phyloP scores from a whole-genome alignment of 2,888 invertebrate species.

The Tridacna crocea region DNA sequence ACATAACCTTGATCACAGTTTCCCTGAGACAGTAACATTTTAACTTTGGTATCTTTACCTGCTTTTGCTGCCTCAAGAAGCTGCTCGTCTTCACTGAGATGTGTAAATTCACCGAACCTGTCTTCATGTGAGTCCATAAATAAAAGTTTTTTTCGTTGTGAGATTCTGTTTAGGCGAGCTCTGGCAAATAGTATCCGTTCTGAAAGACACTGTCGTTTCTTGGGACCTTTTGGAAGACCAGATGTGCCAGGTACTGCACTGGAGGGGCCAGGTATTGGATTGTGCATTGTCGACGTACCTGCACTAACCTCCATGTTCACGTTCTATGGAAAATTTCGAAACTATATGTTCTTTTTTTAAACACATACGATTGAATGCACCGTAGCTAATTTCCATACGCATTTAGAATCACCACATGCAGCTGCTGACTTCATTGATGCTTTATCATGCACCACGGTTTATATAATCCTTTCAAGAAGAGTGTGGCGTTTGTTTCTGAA shows the following conservation, averaged over 20 bases:
- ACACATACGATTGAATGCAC: no score
- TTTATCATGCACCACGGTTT: no score
- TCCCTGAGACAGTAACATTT: conserved; percentile 58
- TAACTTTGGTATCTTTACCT: conserved; percentile 72
- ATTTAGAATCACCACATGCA: no score
- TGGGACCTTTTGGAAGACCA: conserved; percentile 39
- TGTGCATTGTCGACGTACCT: conserved; percentile 6
- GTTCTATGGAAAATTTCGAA: no score
- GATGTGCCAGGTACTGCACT: neutral
- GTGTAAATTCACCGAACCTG: conserved; percentile 61
- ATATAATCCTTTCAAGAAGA: no score
- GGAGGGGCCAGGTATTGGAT: conserved; percentile 3
- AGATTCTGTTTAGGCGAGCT: conserved; percentile 54
- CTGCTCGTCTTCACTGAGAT: conserved; percentile 63
- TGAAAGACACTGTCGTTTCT: conserved; percentile 58
- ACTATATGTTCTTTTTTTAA: no score
- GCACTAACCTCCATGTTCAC: conserved; percentile 14
- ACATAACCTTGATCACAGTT: conserved; percentile 55
- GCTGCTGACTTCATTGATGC: no score
- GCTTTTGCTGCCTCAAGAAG: conserved; percentile 74
- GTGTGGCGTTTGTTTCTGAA: no score
- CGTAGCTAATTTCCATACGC: no score
- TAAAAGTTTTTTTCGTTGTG: conserved; percentile 55
- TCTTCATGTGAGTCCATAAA: conserved; percentile 54
- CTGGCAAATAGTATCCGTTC: conserved; percentile 59